Percentiles rank a stretch among this genome's conserved stretches.
Evolutionary conservation across 2,113 vertebrate species (phyloP).

Genomic region (Equus quagga): DNA sequence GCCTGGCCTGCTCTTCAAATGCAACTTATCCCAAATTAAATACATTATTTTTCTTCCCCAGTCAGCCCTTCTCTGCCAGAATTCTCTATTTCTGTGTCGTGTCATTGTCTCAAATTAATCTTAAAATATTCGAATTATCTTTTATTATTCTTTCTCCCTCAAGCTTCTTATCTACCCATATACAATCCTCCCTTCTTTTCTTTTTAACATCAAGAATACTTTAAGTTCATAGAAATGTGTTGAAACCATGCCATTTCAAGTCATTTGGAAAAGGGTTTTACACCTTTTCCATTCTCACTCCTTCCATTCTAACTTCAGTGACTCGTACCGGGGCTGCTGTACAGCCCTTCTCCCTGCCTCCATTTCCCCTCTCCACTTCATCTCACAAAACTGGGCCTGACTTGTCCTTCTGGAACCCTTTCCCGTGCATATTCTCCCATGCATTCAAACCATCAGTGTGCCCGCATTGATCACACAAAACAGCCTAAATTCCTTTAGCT

Average conservation of each 20-base stretch:
- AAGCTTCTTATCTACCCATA: not conserved
- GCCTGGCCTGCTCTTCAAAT: not conserved
- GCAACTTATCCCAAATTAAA: not conserved
- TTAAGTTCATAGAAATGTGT: not conserved
- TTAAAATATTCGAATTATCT: not conserved
- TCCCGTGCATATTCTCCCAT: no score
- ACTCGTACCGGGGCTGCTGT: accelerated
- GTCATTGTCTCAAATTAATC: not conserved
- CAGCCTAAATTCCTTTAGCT: not conserved
- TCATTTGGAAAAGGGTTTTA: not conserved
- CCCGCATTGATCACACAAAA: not conserved
- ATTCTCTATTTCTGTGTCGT: not conserved
- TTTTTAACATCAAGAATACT: not conserved
- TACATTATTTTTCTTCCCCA: not conserved
- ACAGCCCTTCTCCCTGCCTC: not conserved
- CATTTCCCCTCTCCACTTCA: not conserved
- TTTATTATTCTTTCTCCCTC: not conserved
- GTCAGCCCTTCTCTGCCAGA: not conserved
- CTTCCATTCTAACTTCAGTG: not conserved
- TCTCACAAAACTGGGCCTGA: not conserved
- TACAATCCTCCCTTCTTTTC: not conserved
- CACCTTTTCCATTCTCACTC: not conserved
- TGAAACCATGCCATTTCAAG: not conserved
- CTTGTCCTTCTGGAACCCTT: not conserved
- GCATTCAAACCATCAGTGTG: not conserved